A percentile compares a stretch with the other conserved stretches of the same genome.
These are phyloP conservation scores for Yponomeuta sedellus DNA, from an alignment of 2,888 invertebrate species.

Conservation along the genomic window DNA sequence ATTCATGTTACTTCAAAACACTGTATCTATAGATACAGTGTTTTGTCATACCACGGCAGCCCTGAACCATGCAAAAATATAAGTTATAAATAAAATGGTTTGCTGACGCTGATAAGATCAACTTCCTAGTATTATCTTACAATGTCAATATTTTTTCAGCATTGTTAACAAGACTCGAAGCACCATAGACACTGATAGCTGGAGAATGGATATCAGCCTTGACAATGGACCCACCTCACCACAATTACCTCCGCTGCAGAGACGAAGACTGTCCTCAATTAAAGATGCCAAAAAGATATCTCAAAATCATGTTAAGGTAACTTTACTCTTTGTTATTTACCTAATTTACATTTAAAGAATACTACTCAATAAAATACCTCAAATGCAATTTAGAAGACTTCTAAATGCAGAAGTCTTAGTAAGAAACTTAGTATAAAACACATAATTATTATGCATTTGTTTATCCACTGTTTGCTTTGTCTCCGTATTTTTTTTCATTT, in stretches of 20 bases:
- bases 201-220: slow-evolving; percentile 40
- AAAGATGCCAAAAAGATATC: slow-evolving; percentile 67
- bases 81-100: background rate
- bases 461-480: background rate
- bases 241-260: slow-evolving; percentile 60
- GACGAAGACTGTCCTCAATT: slow-evolving; percentile 68
- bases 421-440: too few species aligned
- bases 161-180: slow-evolving; percentile 57
- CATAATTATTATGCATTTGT: too few species aligned
- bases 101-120: background rate
- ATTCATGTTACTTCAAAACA: too few species aligned
- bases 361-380: too few species aligned
- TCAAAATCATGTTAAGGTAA: slow-evolving; percentile 53
- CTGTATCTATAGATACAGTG: too few species aligned
- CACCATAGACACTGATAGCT: slow-evolving; percentile 40
- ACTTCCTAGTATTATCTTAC: background rate
- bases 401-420: too few species aligned
- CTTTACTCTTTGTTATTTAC: too few species aligned
- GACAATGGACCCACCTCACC: slow-evolving; percentile 63
- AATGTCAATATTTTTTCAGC: slow-evolving; percentile 33
- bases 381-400: too few species aligned
- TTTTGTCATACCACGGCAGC: too few species aligned
- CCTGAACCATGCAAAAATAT: too few species aligned
- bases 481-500: background rate
- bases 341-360: too few species aligned